Base-by-base conservation (phyloP, 1,140 invertebrate genomes). In the Anastatus disparis region DNA sequence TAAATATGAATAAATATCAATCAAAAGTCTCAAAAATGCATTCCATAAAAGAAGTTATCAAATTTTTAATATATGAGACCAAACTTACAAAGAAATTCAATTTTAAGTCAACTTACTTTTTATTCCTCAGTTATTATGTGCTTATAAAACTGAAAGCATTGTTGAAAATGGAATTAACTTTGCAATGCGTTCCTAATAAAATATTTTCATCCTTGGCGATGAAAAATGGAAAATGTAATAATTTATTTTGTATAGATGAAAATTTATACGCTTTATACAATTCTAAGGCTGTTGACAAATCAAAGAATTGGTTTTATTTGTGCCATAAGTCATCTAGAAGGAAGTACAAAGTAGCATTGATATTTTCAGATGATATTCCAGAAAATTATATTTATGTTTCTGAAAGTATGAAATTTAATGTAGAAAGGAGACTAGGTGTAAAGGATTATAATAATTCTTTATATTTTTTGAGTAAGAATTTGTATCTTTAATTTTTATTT, bases 391-490 rank as follows among this genome's bases (percentile, higher is more conserved):
- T 89, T 20, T 86, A 84, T 75, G 62, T 87, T 24, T 86, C 87
- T 38, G 84, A 88, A 78, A 87, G 84, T 65, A 86, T 84, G 61
- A 82, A 80, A 70, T 77, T 82, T 38, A 89, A 89, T 79, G 71
- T 89, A 55, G 70, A 81, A 75, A 84, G 85, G 27, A 46, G 63
- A 58, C 72, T 82, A 26, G 12, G 46, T 26, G 61, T n/a, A 22
- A 53, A 65, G 35, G 26, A 69, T 31, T 66, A 50, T 7, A 22
- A 77, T 20, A 29, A 62, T 7, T 29, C 53, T n/a, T 55, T 29
- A 1, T 80, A 75, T 61, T 84, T 82, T 59, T 70, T 84, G 46
- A 22, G 81, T 84, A 67, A 80, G 77, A n/a, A n/a, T n/a, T n/a
- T n/a, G n/a, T n/a, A n/a, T n/a, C n/a, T n/a, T n/a, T n/a, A n/a